Conservation (phyloP, 2,797 vertebrate genomes). For the Cygnus olor region DNA sequence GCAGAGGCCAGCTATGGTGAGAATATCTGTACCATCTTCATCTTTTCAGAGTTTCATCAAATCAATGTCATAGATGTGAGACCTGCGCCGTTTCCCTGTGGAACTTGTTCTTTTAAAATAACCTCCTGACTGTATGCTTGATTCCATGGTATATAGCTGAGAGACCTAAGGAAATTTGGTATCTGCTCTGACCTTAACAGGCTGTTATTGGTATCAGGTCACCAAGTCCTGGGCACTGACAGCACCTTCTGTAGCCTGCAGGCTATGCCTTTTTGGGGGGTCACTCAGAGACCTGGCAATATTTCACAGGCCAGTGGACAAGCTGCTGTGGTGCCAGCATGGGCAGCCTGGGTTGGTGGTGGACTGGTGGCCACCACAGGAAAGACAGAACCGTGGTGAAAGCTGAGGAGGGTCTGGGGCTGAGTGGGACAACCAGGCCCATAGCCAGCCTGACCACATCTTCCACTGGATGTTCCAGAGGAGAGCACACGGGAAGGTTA, state of each 20-base stretch:
- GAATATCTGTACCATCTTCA: neutral
- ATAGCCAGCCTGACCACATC: neutral
- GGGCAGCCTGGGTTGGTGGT: neutral
- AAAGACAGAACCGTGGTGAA: neutral
- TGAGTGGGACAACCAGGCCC: fast-evolving
- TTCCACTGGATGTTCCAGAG: neutral
- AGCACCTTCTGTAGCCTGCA: neutral
- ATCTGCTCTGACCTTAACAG: neutral
- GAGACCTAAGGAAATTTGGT: neutral
- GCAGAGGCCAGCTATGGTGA: neutral
- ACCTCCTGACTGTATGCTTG: neutral
- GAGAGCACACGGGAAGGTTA: neutral
- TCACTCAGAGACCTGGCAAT: neutral
- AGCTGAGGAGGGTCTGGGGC: neutral
- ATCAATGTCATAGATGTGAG: neutral
- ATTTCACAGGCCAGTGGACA: neutral
- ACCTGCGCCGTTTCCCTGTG: neutral
- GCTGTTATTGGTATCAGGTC: neutral
- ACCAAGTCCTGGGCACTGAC: neutral
- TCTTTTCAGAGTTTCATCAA: neutral
- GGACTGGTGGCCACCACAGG: no score
- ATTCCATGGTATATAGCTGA: neutral
- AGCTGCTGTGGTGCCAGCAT: neutral
- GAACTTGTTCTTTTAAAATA: neutral
- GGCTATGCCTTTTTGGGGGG: neutral